Evolutionary conservation across 2,797 vertebrate genomes (phyloP), one percentile per base, ranked within the genome.

Genomic region (Erpetoichthys calabaricus): DNA sequence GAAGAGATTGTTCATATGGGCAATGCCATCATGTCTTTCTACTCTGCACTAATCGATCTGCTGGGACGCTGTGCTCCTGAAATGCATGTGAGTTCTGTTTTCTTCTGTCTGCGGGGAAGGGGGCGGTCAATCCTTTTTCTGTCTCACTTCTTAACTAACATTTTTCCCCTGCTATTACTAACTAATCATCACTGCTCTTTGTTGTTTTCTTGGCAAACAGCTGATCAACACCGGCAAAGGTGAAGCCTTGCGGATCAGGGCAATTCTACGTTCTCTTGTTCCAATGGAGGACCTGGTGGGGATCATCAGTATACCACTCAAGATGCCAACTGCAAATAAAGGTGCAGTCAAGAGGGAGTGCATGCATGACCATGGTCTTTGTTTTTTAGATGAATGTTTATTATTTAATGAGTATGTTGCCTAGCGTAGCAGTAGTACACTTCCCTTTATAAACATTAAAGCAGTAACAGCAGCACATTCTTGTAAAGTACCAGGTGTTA

Each of bases 21-120:
- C 66, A 97, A 98, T 51, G 92, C 96, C 56, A 98, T 98, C 64
- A 93, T 99, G 92, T 98, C 96, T 1, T 99, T 99, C 79, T 99
- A 99, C 70, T 97, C 95, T 0, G 96, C 95, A 3, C 92, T 99
- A 54, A 99, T 99, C 56, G 96, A 98, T 73, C 86, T 99, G 52
- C 77, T 99, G 73, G 96, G 95, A 60, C 94, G 96, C 44, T 98
- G 96, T 65, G 96, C 96, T 56, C 96, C 96, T 53, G 96, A 99
- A 84, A 89, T 93, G 89, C 96, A 98, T 25, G 96, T 99, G 76
- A 70, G 94, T 81, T 56, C 56, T 3, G 53, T 9, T 5, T 8
- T 8, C 4, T 50, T 59, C 45, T 25, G 25, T 25, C 25, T 25
- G 25, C 9, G 41, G 6, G 3, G 5, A 44, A 8, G 6, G 50